These are phyloP conservation scores for Penaeus japonicus DNA, from an alignment of 1,140 invertebrate genomes.

Conservation along the genomic window DNA sequence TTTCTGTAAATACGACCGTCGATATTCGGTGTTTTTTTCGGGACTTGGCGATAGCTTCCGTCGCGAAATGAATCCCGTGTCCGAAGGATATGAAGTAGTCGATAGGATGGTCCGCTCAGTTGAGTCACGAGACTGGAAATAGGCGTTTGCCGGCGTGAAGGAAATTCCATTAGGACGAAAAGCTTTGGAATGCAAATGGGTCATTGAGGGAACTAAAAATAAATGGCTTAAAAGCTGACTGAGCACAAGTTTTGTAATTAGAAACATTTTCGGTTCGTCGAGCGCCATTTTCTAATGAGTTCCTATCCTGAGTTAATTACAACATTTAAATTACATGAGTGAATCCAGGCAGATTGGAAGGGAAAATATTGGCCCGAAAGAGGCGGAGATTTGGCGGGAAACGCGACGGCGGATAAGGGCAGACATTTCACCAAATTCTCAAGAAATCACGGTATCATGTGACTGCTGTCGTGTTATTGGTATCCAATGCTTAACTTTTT, in stretches of 20 bases:
- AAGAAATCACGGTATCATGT: too few relatives aligned
- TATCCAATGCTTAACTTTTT: too few relatives aligned
- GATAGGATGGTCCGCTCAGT: too few relatives aligned
- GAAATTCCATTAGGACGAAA: slow-evolving; percentile 14
- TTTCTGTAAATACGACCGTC: neutral
- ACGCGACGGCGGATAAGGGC: neutral
- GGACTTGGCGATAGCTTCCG: too few relatives aligned
- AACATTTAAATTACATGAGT: slow-evolving; percentile 50
- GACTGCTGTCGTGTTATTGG: too few relatives aligned
- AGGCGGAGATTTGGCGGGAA: slow-evolving; percentile 31
- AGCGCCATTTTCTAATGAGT: slow-evolving; percentile 51
- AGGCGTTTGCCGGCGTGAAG: neutral
- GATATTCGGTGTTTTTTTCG: too few relatives aligned
- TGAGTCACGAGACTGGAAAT: neutral
- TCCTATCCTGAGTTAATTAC: slow-evolving; percentile 52
- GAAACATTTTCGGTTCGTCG: slow-evolving; percentile 50
- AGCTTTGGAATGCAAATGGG: slow-evolving; percentile 16
- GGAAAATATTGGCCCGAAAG: slow-evolving; percentile 37
- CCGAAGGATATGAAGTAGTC: too few relatives aligned
- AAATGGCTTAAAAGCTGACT: slow-evolving; percentile 49
- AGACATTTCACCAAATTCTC: neutral
- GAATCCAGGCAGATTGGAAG: slow-evolving; percentile 44
- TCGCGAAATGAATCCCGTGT: too few relatives aligned
- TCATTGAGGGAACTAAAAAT: slow-evolving; percentile 33
- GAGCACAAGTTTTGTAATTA: slow-evolving; percentile 52